Conservation (phyloP, 2,113 vertebrate species). For the Deroptyus accipitrinus region DNA sequence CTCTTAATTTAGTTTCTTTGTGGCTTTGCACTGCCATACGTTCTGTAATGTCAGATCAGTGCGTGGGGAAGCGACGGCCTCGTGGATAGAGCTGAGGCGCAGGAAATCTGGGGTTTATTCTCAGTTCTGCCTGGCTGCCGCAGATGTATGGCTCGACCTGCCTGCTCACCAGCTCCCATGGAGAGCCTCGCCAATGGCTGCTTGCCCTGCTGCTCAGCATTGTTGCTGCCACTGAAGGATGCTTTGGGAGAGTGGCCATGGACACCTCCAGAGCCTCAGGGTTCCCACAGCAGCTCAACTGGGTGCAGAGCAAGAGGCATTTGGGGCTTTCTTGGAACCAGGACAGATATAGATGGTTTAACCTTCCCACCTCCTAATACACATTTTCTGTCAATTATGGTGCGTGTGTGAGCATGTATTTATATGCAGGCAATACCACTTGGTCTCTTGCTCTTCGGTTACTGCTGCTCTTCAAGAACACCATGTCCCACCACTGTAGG, state of each 20-base stretch:
- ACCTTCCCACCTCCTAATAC: neutral
- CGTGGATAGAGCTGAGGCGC: neutral
- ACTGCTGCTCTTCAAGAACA: neutral
- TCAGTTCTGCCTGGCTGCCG: neutral
- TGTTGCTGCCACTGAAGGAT: neutral
- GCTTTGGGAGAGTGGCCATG: neutral
- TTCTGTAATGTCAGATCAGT: slow-evolving; percentile 22
- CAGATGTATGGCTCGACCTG: rapidly evolving
- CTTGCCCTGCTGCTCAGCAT: rapidly evolving
- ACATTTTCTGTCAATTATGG: neutral
- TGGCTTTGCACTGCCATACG: neutral
- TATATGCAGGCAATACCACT: neutral
- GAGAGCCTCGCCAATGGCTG: rapidly evolving
- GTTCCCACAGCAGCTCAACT: neutral
- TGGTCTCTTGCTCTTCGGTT: neutral
- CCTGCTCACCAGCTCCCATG: rapidly evolving
- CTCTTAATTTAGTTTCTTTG: slow-evolving; percentile 48
- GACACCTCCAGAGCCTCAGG: neutral
- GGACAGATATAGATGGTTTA: neutral
- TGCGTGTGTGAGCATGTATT: neutral
- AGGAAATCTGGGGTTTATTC: slow-evolving; percentile 30
- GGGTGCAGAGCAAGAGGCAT: neutral
- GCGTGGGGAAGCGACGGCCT: neutral
- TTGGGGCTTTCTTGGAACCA: neutral
- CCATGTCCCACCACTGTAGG: neutral